These are phyloP conservation scores for Actinernus sp. DNA, from an alignment of 92 coral and sea anemone genomes.

Conservation along the genomic window DNA sequence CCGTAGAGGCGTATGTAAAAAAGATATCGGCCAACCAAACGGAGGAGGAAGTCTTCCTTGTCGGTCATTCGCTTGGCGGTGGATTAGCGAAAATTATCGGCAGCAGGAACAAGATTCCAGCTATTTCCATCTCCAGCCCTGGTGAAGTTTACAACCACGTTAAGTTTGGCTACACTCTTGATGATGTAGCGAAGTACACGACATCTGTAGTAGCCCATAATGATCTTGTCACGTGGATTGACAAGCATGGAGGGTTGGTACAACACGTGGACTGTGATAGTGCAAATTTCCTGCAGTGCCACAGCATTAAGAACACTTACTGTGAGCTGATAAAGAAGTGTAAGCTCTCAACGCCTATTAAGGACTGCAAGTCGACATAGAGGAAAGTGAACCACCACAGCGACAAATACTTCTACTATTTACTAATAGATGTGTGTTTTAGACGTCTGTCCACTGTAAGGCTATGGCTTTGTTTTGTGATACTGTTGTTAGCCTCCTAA, in stretches of 20 bases:
- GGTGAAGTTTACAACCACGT: slow-evolving; percentile 68
- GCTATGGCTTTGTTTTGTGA: too few species aligned
- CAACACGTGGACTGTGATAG: slow-evolving; percentile 63
- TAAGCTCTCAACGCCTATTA: slow-evolving; percentile 42
- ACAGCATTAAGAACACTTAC: slow-evolving; percentile 61
- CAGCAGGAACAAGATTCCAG: slow-evolving; percentile 46
- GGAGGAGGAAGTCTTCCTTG: slow-evolving; percentile 41
- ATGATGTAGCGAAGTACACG: slow-evolving; percentile 62
- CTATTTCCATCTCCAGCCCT: slow-evolving; percentile 64
- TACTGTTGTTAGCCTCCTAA: too few species aligned
- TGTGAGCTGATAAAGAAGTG: slow-evolving; percentile 71
- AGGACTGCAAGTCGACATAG: too few species aligned
- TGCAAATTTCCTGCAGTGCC: slow-evolving; percentile 29
- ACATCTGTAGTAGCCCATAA: slow-evolving; percentile 65
- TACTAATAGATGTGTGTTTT: too few species aligned
- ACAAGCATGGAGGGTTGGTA: slow-evolving; percentile 71
- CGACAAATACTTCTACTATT: too few species aligned
- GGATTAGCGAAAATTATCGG: slow-evolving; percentile 81
- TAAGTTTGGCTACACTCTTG: slow-evolving; percentile 51
- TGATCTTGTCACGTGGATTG: slow-evolving; percentile 80
- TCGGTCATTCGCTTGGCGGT: slow-evolving; percentile 77
- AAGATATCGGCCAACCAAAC: slow-evolving; percentile 4
- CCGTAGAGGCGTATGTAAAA: slow-evolving; percentile 48
- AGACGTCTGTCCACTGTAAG: too few species aligned
- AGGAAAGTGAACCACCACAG: too few species aligned